These are phyloP conservation scores for Laterallus jamaicensis DNA, from an alignment of 2,113 vertebrate genomes.

Conservation along the genomic window DNA sequence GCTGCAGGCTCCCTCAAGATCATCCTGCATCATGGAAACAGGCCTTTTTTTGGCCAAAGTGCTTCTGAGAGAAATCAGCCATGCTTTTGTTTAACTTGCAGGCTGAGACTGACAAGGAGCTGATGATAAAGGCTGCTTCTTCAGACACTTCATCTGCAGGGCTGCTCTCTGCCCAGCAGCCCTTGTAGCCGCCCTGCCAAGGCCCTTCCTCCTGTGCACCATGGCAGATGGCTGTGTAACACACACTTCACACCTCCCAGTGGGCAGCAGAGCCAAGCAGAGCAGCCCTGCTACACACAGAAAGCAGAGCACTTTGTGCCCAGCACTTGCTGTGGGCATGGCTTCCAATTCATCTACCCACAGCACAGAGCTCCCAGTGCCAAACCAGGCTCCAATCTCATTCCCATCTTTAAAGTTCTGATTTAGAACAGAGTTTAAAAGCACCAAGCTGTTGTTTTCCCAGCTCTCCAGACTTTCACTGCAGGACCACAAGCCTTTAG, in stretches of 20 bases:
- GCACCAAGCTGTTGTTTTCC: neutral
- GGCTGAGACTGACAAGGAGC: neutral
- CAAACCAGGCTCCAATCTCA: neutral
- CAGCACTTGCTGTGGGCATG: neutral
- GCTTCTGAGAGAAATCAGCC: neutral
- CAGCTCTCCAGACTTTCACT: neutral
- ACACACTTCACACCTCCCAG: fast-evolving
- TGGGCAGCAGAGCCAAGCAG: neutral
- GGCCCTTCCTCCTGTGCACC: neutral
- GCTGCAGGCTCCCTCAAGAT: neutral
- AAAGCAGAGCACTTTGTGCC: neutral
- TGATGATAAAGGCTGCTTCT: neutral
- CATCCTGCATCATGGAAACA: neutral
- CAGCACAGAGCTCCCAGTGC: neutral
- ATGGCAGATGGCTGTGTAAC: fast-evolving
- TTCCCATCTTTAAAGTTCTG: neutral
- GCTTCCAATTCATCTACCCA: neutral
- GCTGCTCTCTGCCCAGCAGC: neutral
- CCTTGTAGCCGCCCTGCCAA: neutral
- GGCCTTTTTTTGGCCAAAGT: neutral
- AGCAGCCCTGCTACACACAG: neutral
- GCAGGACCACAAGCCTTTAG: neutral
- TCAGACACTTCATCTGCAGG: neutral
- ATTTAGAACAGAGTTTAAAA: neutral
- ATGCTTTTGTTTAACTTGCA: neutral